Base-by-base conservation (phyloP, 2,797 vertebrate species). In the Tamandua tetradactyla region DNA sequence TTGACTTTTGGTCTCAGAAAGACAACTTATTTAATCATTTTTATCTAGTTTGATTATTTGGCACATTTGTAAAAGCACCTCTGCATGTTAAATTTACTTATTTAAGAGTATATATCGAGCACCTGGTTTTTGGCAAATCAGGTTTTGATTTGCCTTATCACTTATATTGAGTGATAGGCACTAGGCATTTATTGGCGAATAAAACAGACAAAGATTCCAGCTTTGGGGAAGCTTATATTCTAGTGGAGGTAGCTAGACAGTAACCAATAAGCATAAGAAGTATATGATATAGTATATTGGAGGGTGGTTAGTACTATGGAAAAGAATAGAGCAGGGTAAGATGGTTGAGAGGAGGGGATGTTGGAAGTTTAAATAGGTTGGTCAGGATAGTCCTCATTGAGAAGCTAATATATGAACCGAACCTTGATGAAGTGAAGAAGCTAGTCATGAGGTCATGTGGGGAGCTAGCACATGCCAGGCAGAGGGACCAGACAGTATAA, bases 1-100 rank as follows among this genome's bases (percentile, higher is more conserved):
- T 91, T 68, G 47, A 11, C 55, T 93, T 89, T 95, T 82, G n/a
- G 32, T 68, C 42, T 92, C n/a, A 68, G 47, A 93, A 84, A 47
- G 66, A 47, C 59, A 81, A 52, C 69, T 27, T 66, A 22, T 95
- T 62, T 40, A 82, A 72, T 62, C 64, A 47, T 89, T 84, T 71
- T 72, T 91, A 72, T 27, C 32, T 47, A 76, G 37, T 81, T 55
- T 57, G 44, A 75, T 95, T 89, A 88, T 71, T 91, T 83, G 81
- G 27, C 55, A 27, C 37, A 25, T 93, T 69, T 52, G 32, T 94
- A 52, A 91, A 89, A 87, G 80, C 62, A 69, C 22, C 52, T 90
- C 37, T 81, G 80, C 17, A 32, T 93, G 91, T 94, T 91, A 17
- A 69, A 84, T 80, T 86, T 68, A 32, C 52, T 86, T 66, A 83